A percentile compares a stretch with the other conserved stretches of the same genome.
phyloP scores from a whole-genome alignment of 2,888 invertebrate species.

The Caenorhabditis sulstoni region DNA sequence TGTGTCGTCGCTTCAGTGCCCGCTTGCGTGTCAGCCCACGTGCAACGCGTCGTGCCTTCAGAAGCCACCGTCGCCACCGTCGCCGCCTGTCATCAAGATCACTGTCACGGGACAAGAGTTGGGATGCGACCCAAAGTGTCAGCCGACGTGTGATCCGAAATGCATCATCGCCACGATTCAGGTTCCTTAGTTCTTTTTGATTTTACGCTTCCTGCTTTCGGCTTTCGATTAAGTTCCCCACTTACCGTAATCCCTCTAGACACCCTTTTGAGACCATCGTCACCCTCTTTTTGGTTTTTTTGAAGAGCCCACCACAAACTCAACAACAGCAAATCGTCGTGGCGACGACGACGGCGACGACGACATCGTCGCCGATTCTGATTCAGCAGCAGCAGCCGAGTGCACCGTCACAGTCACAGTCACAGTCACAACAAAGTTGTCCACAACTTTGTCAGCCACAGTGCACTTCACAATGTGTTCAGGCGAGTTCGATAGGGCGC shows the following conservation, averaged over 20 bases:
- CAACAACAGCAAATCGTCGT: conserved; percentile 54
- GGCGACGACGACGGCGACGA: conserved; percentile 47
- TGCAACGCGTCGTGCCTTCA: conserved; percentile 57
- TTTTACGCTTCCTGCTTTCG: conserved; percentile 1
- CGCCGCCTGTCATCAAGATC: conserved; percentile 58
- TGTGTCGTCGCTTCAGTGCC: conserved; percentile 41
- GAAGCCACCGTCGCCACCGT: too few relatives aligned
- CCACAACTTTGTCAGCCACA: conserved; percentile 64
- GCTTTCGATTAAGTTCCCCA: neutral
- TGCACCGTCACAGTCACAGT: conserved; percentile 10
- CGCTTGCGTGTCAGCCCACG: conserved; percentile 40
- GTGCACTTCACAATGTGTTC: conserved; percentile 64
- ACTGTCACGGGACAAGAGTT: conserved; percentile 63
- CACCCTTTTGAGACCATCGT: conserved; percentile 9
- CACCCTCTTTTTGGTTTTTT: neutral
- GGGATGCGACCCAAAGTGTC: neutral
- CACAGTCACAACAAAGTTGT: conserved; percentile 60
- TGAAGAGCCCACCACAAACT: conserved; percentile 18
- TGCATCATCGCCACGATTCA: conserved; percentile 55
- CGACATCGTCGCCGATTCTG: conserved; percentile 14
- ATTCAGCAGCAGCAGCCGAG: neutral
- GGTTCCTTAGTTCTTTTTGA: conserved; percentile 22
- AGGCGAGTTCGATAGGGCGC: too few relatives aligned
- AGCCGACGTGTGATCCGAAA: conserved; percentile 43
- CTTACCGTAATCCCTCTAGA: neutral